phyloP scores from a whole-genome alignment of 2,797 vertebrate species.

The Enteromius trimaculatus region DNA sequence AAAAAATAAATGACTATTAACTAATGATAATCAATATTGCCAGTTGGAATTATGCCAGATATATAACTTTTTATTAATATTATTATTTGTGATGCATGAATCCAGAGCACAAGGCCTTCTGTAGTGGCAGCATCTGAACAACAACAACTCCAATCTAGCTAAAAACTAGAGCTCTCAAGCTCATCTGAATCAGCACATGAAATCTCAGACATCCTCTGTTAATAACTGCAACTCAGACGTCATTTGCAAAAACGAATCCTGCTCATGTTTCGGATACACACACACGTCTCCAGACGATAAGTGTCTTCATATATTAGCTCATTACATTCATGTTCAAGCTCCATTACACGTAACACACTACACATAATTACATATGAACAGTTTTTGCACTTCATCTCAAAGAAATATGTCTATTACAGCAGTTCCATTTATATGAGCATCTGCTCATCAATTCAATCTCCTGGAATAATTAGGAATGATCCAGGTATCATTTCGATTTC shows the following conservation, averaged over 20 bases:
- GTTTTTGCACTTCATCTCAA: conserved; percentile 47
- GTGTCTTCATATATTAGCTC: conserved; percentile 34
- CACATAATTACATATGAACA: conserved; percentile 51
- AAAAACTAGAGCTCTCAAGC: background rate
- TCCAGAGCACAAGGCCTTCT: background rate
- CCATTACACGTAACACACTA: conserved; percentile 49
- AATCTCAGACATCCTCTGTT: background rate
- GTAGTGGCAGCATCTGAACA: background rate
- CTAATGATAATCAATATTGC: too few species aligned
- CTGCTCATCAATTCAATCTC: conserved; percentile 46
- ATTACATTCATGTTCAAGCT: conserved; percentile 54
- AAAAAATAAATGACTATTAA: too few species aligned
- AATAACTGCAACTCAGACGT: background rate
- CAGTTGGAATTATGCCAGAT: background rate
- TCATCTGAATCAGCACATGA: background rate
- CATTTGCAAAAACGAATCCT: background rate
- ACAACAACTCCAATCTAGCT: background rate
- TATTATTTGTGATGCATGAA: background rate
- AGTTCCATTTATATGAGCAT: conserved; percentile 38
- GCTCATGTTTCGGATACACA: conserved; percentile 6
- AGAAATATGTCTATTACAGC: conserved; percentile 45
- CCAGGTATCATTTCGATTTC: conserved; percentile 23
- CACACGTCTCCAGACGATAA: conserved; percentile 23
- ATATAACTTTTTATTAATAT: background rate
- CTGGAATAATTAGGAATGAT: conserved; percentile 41